Evolutionary conservation across 2,888 invertebrate species (phyloP).

Genomic region (Stenolophus ochropezus): DNA sequence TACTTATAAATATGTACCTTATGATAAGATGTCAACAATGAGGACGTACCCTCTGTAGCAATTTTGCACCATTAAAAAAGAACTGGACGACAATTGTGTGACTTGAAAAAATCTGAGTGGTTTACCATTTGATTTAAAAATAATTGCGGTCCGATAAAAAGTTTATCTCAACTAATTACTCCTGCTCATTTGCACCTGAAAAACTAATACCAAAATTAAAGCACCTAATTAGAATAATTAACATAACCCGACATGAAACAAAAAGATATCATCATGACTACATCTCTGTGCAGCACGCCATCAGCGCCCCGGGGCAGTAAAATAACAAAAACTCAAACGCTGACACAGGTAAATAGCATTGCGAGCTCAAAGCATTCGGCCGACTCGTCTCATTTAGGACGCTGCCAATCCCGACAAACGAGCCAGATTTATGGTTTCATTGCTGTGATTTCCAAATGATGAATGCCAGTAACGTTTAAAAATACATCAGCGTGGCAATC

Average conservation of each 20-base stretch:
- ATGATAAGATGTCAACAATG: too few species aligned
- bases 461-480: background rate
- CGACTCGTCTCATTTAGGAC: background rate
- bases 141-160: background rate
- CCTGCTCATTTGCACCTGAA: background rate
- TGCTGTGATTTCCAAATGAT: background rate
- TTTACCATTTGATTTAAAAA: too few species aligned
- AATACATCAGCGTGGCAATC: background rate
- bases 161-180: background rate
- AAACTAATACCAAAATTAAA: conserved; percentile 35
- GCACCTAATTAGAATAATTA: conserved; percentile 15
- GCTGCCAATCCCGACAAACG: background rate
- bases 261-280: conserved; percentile 21
- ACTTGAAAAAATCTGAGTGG: too few species aligned
- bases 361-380: background rate
- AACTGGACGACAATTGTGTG: too few species aligned
- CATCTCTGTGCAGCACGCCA: background rate
- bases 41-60: too few species aligned
- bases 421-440: background rate
- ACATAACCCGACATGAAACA: conserved; percentile 21
- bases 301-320: background rate
- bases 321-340: conserved; percentile 28
- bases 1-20: too few species aligned
- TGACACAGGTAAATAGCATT: conserved; percentile 12
- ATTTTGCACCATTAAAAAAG: too few species aligned